phyloP scores from a whole-genome alignment of 1,140 invertebrate species.

The Drosophila arizonae region DNA sequence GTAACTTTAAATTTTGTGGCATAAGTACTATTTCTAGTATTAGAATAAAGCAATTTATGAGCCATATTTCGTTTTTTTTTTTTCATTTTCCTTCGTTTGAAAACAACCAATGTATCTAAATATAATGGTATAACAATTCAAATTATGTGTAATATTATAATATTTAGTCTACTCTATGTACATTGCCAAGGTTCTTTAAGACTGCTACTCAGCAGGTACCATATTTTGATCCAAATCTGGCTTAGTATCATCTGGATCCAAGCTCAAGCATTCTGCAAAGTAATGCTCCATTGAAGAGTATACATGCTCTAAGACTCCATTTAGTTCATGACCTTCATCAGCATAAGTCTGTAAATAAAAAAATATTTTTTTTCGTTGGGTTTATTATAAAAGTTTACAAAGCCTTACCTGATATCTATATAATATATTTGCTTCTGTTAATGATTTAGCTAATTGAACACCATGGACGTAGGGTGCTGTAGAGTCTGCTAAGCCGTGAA shows the following conservation, averaged over 20 bases:
- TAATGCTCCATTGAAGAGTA: slow-evolving; percentile 94
- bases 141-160: slow-evolving; percentile 31
- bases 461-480: slow-evolving; percentile 96
- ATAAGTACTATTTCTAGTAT: slow-evolving; percentile 9
- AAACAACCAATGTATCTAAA: slow-evolving; percentile 29
- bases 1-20: slow-evolving; percentile 13
- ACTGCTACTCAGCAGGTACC: slow-evolving; percentile 72
- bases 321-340: slow-evolving; percentile 90
- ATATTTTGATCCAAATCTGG: slow-evolving; percentile 77
- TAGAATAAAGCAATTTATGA: slow-evolving; percentile 21
- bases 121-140: slow-evolving; percentile 39
- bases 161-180: slow-evolving; percentile 48
- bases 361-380: not conserved
- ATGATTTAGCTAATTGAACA: slow-evolving; percentile 92
- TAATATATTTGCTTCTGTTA: slow-evolving; percentile 92
- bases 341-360: slow-evolving; percentile 88
- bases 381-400: not conserved
- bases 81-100: slow-evolving; percentile 19
- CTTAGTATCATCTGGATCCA: slow-evolving; percentile 88
- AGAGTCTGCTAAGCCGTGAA: slow-evolving; percentile 94
- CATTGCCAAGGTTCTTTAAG: slow-evolving; percentile 27
- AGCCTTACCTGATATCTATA: slow-evolving; percentile 93
- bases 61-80: slow-evolving; percentile 5
- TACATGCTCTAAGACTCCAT: slow-evolving; percentile 91
- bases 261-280: slow-evolving; percentile 91